Conservation (phyloP, 2,888 invertebrate species). For the Cabera pusaria region DNA sequence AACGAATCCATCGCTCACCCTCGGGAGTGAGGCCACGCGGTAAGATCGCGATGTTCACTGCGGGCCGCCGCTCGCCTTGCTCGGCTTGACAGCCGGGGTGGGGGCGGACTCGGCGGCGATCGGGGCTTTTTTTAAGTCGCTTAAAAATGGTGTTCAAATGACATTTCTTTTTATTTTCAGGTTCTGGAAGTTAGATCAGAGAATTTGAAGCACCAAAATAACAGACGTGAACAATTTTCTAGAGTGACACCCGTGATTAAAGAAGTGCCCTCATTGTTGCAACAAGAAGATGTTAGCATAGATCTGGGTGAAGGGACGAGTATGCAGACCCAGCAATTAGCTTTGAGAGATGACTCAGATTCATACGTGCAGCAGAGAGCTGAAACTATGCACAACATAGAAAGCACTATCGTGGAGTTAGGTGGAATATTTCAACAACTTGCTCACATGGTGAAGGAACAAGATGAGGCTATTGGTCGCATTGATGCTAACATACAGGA, state of each 20-base stretch:
- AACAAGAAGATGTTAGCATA: slow-evolving; percentile 91
- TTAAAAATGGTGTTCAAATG: no score
- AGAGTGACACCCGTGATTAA: slow-evolving; percentile 71
- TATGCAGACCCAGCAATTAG: slow-evolving; percentile 84
- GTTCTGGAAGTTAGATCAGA: slow-evolving; percentile 98
- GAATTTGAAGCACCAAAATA: slow-evolving; percentile 98
- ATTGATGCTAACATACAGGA: slow-evolving; percentile 99
- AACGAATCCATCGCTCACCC: no score
- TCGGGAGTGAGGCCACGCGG: no score
- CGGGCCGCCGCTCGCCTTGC: no score
- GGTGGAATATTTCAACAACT: slow-evolving; percentile 99
- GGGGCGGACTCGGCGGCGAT: no score
- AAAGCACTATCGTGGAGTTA: slow-evolving; percentile 98
- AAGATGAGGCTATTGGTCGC: slow-evolving; percentile 98
- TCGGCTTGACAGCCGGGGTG: no score
- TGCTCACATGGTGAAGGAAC: slow-evolving; percentile 98
- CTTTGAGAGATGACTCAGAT: slow-evolving; percentile 93
- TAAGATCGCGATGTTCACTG: no score
- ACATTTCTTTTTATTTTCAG: no score
- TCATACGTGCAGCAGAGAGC: slow-evolving; percentile 96
- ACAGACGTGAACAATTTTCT: slow-evolving; percentile 93
- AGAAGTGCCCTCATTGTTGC: slow-evolving; percentile 70
- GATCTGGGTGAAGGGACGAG: slow-evolving; percentile 88
- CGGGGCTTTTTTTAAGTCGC: no score
- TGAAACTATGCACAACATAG: slow-evolving; percentile 99